A percentile compares a stretch with the other conserved stretches of the same genome.
Conservation (phyloP, 2,797 vertebrate genomes). For the Amblyopsis hoosieri region DNA sequence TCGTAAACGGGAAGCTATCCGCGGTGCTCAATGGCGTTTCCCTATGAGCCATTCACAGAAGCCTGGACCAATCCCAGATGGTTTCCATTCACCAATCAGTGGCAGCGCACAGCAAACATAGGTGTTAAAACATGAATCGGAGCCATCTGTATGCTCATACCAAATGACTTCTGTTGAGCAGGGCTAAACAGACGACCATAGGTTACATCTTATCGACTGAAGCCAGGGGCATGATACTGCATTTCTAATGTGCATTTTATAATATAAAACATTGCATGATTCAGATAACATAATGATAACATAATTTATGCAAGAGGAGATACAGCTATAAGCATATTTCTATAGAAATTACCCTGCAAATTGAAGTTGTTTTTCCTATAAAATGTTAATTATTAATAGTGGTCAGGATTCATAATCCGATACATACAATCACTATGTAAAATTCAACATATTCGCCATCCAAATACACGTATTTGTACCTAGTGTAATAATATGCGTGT, state of each 20-base stretch:
- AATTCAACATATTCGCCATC: no score
- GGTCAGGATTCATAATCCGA: no score
- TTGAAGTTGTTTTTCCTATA: no score
- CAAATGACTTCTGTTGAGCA: not conserved
- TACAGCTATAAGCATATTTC: no score
- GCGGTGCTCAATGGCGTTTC: slow-evolving; percentile 61
- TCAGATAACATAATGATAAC: not conserved
- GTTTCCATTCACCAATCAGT: slow-evolving; percentile 59
- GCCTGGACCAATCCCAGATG: slow-evolving; percentile 63
- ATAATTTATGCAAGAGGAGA: no score
- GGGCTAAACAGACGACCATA: slow-evolving; percentile 5
- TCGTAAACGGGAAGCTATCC: slow-evolving; percentile 44
- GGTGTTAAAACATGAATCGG: slow-evolving; percentile 30
- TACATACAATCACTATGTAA: no score
- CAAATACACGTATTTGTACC: no score
- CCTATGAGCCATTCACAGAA: slow-evolving; percentile 67
- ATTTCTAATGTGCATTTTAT: slow-evolving; percentile 1
- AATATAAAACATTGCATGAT: slow-evolving; percentile 14
- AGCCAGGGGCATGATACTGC: not conserved
- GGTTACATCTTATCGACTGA: not conserved
- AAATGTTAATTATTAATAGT: no score
- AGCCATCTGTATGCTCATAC: slow-evolving; percentile 51
- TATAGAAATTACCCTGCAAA: no score
- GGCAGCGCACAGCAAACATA: slow-evolving; percentile 28
- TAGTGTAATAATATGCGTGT: no score